Percentiles rank a stretch among this genome's conserved stretches.
phyloP scores from a whole-genome alignment of 30 jellyfish, hydroid and myxozoan species.

The Rhopilema esculentum region DNA sequence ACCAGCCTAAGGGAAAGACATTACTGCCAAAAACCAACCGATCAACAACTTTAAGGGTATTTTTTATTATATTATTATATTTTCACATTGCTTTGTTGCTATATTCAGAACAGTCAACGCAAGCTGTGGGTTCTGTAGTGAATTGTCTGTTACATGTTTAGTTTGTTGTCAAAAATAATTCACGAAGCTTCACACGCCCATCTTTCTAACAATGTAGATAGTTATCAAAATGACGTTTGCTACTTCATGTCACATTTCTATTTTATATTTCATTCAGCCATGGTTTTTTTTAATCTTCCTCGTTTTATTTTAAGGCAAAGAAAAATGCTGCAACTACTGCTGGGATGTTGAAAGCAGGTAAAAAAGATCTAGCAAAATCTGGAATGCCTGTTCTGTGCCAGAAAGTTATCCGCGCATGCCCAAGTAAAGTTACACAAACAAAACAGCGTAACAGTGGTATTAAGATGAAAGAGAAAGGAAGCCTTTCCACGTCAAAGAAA shows the following conservation, averaged over 20 bases:
- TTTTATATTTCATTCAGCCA: not conserved
- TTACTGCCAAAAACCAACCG: slow-evolving; percentile 11
- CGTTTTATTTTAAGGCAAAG: slow-evolving; percentile 19
- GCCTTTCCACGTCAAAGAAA: not conserved
- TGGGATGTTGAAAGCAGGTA: slow-evolving; percentile 1
- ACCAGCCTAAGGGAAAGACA: slow-evolving; percentile 9
- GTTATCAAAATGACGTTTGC: no score
- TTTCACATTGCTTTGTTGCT: not conserved
- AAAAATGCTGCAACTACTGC: slow-evolving; percentile 5
- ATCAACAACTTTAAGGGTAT: slow-evolving; percentile 23
- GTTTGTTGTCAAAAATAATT: no score
- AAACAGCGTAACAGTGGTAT: not conserved
- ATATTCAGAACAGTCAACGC: not conserved
- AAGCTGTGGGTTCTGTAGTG: not conserved
- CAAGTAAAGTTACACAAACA: not conserved
- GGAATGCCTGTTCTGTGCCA: slow-evolving; percentile 62
- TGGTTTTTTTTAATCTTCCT: no score
- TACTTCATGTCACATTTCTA: not conserved
- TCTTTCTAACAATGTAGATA: not conserved
- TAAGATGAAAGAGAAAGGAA: not conserved
- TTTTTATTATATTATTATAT: not conserved
- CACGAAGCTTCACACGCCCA: no score
- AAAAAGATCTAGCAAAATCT: slow-evolving; percentile 20
- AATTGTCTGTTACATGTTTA: no score
- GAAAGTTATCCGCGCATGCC: slow-evolving; percentile 1